Percentiles rank a stretch among this genome's conserved stretches.
Evolutionary conservation across 2,113 vertebrate genomes (phyloP).

Genomic region (Ceyx melanurus): DNA sequence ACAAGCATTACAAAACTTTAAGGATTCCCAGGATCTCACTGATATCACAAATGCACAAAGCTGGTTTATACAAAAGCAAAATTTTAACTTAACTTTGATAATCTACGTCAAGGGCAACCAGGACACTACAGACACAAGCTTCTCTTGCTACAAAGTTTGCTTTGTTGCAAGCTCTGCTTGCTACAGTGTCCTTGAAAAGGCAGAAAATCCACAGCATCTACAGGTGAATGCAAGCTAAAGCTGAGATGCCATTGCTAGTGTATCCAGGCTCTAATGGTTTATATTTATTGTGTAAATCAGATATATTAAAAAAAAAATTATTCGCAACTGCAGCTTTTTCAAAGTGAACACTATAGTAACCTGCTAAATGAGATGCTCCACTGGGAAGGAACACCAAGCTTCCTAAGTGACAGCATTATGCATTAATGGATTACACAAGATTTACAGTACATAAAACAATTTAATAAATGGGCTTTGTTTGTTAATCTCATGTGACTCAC

Average conservation of each 20-base stretch:
- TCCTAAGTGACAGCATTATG: constrained; percentile 9
- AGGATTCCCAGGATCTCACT: neutral
- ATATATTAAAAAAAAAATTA: neutral
- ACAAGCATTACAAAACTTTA: neutral
- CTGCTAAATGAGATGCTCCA: neutral
- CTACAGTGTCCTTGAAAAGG: neutral
- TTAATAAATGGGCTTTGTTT: constrained; percentile 52
- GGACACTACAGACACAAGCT: neutral
- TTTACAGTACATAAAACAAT: constrained; percentile 50
- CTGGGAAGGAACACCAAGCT: neutral
- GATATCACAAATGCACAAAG: neutral
- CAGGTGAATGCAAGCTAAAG: neutral
- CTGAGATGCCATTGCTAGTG: neutral
- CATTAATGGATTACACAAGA: constrained; percentile 50
- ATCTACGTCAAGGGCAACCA: neutral
- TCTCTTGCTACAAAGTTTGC: neutral
- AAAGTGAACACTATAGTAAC: neutral
- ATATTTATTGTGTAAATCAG: neutral
- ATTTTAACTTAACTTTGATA: neutral
- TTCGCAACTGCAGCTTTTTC: neutral
- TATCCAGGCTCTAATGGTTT: neutral
- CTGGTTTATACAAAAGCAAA: neutral
- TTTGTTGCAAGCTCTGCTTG: neutral
- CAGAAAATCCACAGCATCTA: neutral
- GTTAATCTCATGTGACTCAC: constrained; percentile 25